Evolutionary conservation across 2,888 invertebrate species (phyloP).

Genomic region (Spodoptera exigua): DNA sequence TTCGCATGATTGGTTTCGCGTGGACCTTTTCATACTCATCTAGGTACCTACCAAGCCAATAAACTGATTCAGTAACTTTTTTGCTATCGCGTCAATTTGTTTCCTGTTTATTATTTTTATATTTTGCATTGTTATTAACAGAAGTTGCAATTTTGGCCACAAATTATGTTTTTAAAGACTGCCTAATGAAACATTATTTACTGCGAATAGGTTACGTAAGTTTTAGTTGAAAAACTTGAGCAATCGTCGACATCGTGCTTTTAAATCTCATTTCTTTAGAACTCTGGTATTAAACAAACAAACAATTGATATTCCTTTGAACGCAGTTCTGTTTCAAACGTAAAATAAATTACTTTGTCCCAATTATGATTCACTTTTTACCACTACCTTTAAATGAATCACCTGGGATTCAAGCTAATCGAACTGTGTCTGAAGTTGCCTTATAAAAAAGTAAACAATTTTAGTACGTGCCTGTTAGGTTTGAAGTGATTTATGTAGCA

Average conservation of each 20-base stretch:
- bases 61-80: conserved; percentile 27
- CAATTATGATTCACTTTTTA: conserved; percentile 32
- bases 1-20: conserved; percentile 45
- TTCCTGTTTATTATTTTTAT: conserved; percentile 48
- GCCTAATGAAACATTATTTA: not conserved
- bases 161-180: not conserved
- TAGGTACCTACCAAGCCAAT: conserved; percentile 17
- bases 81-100: conserved; percentile 33
- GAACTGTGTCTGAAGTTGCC: conserved; percentile 27
- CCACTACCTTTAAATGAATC: conserved; percentile 32
- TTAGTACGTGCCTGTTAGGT: conserved; percentile 51
- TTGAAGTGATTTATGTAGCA: conserved; percentile 12
- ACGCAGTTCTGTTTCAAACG: not conserved
- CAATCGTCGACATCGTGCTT: not conserved
- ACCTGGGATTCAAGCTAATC: conserved; percentile 32
- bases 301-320: not conserved
- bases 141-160: not conserved
- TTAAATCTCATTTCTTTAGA: not conserved
- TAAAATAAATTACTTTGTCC: conserved; percentile 12
- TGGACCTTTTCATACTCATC: conserved; percentile 31
- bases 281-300: not conserved
- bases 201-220: not conserved
- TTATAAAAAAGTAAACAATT: conserved; percentile 38
- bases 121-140: conserved; percentile 9
- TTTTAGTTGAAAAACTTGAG: conserved; percentile 3